These are phyloP conservation scores for Rhadina sibilatrix DNA, from an alignment of 2,113 vertebrate genomes.

Conservation along the genomic window DNA sequence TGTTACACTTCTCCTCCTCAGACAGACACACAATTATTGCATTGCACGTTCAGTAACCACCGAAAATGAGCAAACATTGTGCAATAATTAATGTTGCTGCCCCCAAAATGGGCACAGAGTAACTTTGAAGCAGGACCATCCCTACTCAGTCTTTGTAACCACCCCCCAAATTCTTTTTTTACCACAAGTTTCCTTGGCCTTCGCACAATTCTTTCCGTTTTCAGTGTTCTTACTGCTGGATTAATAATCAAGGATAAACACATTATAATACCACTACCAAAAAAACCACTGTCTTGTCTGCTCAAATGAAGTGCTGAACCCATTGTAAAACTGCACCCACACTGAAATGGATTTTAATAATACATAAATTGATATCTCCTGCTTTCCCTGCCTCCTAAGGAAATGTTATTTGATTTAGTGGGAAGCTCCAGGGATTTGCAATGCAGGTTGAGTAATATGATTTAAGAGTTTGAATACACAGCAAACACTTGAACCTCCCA, in stretches of 20 bases:
- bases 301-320: background rate
- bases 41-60: rapidly evolving
- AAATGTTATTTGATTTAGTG: background rate
- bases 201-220: background rate
- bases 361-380: background rate
- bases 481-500: background rate
- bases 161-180: background rate
- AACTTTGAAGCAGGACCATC: background rate
- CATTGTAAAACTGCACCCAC: background rate
- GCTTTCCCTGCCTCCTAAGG: background rate
- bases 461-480: background rate
- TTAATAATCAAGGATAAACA: background rate
- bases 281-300: background rate
- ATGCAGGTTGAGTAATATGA: background rate
- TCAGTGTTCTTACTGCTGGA: background rate
- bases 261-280: background rate
- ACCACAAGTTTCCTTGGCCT: background rate
- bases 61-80: background rate
- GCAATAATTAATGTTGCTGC: background rate
- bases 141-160: background rate
- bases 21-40: background rate
- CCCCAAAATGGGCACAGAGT: background rate
- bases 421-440: background rate
- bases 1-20: background rate
- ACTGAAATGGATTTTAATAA: background rate